These are phyloP conservation scores for Malthinus seriepunctatus DNA, from an alignment of 2,888 invertebrate genomes.

Conservation along the genomic window DNA sequence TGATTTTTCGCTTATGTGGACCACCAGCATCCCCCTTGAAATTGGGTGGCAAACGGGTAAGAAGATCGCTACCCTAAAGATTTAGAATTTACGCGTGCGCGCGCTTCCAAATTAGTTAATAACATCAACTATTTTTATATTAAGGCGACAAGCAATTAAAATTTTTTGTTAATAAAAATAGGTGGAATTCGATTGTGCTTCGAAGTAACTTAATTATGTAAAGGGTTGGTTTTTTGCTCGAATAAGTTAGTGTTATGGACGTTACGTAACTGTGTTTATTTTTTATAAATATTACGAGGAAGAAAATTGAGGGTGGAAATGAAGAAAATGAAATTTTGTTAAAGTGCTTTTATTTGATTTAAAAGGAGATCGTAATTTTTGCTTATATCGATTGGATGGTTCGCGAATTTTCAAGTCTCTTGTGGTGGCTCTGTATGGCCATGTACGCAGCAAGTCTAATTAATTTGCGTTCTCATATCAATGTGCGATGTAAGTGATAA, in stretches of 20 bases:
- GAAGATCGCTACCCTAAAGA: slow-evolving; percentile 21
- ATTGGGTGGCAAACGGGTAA: slow-evolving; percentile 25
- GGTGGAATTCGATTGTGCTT: too few species aligned
- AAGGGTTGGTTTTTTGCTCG: too few species aligned
- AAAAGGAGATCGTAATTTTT: slow-evolving; percentile 8
- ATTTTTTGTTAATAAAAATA: slow-evolving; percentile 6
- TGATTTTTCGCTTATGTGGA: slow-evolving; percentile 21
- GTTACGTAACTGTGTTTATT: too few species aligned
- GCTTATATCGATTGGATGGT: slow-evolving; percentile 37
- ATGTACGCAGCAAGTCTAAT: slow-evolving; percentile 48
- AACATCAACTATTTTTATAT: slow-evolving; percentile 11
- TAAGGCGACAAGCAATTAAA: slow-evolving; percentile 6
- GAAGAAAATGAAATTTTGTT: too few species aligned
- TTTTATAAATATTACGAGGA: too few species aligned
- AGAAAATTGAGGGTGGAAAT: too few species aligned
- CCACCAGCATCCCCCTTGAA: slow-evolving; percentile 28
- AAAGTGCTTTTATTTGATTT: too few species aligned
- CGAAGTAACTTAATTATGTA: too few species aligned
- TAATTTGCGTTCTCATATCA: slow-evolving; percentile 50
- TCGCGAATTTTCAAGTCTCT: slow-evolving; percentile 27
- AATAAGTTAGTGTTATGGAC: too few species aligned
- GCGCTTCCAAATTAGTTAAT: slow-evolving; percentile 22
- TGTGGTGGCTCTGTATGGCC: slow-evolving; percentile 17
- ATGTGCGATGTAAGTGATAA: slow-evolving; percentile 49
- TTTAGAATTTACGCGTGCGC: slow-evolving; percentile 25